A percentile compares a stretch with the other conserved stretches of the same genome.
These are phyloP conservation scores for Phengaris arion DNA, from an alignment of 2,888 invertebrate genomes.

Conservation along the genomic window DNA sequence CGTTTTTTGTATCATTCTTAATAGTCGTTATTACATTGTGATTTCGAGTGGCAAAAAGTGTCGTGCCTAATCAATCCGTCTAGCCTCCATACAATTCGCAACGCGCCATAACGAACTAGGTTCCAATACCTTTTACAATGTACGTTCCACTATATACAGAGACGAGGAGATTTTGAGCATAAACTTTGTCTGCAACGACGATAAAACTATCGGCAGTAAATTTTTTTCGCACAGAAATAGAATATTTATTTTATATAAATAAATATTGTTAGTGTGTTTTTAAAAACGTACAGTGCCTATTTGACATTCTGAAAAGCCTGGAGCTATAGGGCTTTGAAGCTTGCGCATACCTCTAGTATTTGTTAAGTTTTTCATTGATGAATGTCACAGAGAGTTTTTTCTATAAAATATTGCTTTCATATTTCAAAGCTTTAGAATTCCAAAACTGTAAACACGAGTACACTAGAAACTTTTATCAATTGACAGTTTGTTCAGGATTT, in stretches of 20 bases:
- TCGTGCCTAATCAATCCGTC: too few relatives aligned
- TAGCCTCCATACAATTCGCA: too few relatives aligned
- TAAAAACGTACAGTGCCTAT: background rate
- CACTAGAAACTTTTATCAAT: too few relatives aligned
- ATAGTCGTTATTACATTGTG: too few relatives aligned
- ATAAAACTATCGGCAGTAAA: background rate
- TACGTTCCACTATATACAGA: too few relatives aligned
- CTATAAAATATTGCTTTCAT: background rate
- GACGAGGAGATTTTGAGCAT: too few relatives aligned
- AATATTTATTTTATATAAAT: conserved; percentile 1
- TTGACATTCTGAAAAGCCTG: background rate
- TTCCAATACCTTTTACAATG: too few relatives aligned
- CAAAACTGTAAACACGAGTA: background rate
- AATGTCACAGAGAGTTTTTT: background rate
- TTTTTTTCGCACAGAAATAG: background rate
- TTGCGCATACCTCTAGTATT: background rate
- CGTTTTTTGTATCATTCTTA: too few relatives aligned
- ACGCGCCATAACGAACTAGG: too few relatives aligned
- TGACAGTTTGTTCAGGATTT: too few relatives aligned
- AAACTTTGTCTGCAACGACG: background rate
- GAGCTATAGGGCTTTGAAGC: background rate
- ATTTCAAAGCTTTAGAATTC: conserved; percentile 4
- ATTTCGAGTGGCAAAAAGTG: too few relatives aligned
- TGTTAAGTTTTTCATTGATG: conserved; percentile 17
- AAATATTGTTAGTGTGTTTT: conserved; percentile 7